A percentile compares a stretch with the other conserved stretches of the same genome.
Conservation (phyloP, 2,113 vertebrate genomes). For the Parus major region DNA sequence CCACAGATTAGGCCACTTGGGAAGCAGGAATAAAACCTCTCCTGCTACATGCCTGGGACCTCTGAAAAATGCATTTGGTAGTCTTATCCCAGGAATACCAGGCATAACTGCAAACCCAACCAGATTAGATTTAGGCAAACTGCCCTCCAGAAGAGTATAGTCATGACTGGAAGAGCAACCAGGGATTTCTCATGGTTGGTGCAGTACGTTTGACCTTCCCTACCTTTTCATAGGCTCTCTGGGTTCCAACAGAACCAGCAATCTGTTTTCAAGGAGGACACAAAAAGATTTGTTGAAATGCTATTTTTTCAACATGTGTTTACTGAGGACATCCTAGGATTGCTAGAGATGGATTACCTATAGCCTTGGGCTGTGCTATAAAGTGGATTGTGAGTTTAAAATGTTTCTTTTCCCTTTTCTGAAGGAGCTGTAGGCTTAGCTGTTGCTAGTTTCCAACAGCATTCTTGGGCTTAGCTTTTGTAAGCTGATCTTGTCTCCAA, state of each 20-base stretch:
- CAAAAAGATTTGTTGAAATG: neutral
- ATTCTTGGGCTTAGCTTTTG: neutral
- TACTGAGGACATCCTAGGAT: neutral
- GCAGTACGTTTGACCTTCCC: neutral
- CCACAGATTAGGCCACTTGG: neutral
- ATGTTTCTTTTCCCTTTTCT: neutral
- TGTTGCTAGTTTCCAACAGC: neutral
- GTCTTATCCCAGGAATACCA: neutral
- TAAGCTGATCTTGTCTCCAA: neutral
- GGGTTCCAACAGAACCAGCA: neutral
- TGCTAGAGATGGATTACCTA: neutral
- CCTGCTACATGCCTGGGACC: neutral
- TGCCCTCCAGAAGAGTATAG: neutral
- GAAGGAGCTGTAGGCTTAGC: neutral
- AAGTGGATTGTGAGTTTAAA: conserved; percentile 9
- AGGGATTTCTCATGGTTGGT: neutral
- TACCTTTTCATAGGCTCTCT: neutral
- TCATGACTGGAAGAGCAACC: neutral
- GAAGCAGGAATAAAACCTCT: neutral
- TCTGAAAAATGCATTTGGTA: neutral
- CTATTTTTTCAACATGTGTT: neutral
- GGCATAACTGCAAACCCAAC: neutral
- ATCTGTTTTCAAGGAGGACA: neutral
- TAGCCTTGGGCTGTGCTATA: neutral
- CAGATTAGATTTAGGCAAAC: neutral